phyloP scores from a whole-genome alignment of 1,140 invertebrate genomes.

The Mycetomoellerius zeteki region DNA sequence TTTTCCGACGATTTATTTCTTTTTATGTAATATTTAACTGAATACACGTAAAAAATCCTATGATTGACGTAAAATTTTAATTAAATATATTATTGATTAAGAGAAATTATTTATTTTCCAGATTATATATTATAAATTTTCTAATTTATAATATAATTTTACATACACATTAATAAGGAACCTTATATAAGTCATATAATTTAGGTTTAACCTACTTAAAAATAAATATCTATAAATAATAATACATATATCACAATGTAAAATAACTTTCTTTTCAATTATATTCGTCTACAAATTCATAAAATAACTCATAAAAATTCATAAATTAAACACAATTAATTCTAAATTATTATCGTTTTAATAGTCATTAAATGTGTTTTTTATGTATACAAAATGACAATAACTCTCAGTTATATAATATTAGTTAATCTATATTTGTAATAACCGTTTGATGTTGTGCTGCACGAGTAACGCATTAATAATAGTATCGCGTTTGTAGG shows the following conservation, averaged over 20 bases:
- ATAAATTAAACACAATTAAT: constrained; percentile 4
- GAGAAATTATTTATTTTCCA: neutral
- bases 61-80: neutral
- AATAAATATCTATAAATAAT: neutral
- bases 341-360: constrained; percentile 2
- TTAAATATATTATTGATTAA: neutral
- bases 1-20: neutral
- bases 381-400: neutral
- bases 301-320: too few relatives aligned
- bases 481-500: constrained; percentile 5
- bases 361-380: neutral
- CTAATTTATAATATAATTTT: neutral
- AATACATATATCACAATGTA: neutral
- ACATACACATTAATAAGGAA: neutral
- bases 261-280: neutral
- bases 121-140: neutral
- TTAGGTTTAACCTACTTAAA: neutral
- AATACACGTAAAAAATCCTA: too few relatives aligned
- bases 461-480: neutral
- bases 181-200: neutral
- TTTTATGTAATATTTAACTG: neutral
- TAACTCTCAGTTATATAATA: constrained; percentile 11
- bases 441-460: neutral
- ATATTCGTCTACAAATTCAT: neutral
- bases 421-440: constrained; percentile 23